Evolutionary conservation across 2,888 invertebrate species (phyloP), one percentile per base, ranked within the genome.

Genomic region (Luperina testacea): DNA sequence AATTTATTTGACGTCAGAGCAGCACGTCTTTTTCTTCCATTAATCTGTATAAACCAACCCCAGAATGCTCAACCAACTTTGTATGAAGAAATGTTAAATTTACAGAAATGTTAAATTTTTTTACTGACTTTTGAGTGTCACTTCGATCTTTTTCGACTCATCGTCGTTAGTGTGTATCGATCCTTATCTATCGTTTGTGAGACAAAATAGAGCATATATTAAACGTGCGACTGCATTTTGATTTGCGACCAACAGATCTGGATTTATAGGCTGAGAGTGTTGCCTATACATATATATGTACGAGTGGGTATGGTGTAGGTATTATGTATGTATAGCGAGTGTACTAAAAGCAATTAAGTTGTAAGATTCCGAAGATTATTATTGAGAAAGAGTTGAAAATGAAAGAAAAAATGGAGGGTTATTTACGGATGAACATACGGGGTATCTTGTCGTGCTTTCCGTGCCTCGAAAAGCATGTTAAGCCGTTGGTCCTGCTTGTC

Each of bases 171-270:
- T 64, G 38, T 63, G 42, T 32, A 32, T 11, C 38, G 20, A 20
- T n/a, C 38, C 67, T 53, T 53, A 20, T 27, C 2, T 42, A 20
- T 63, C 17, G 13, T 57, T 57, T 57, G n/a, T 45, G 65, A 38
- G 65, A n/a, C 4, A 6, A 48, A 24, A 20, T 48, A 2, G 9
- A 63, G 20, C 63, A 63, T 51, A 15, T 42, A 32, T 42, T 45
- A 69, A 69, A 68, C 32, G 42, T 53, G 6, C 64, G 75, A 64
- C 53, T 77, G 32, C 45, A 15, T 59, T 77, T 59, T 4, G 48
- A 67, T 57, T 45, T 53, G 13, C 9, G 4, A 24, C 32, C 5
- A 24, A 6, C 15, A 11, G 24, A 75, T 17, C 20, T 24, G 7
- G 13, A 45, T 27, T 24, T 45, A 45, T 61, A 27, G 20, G 27